Evolutionary conservation across 2,797 vertebrate genomes (phyloP).

Genomic region (Neoniphon sammara): DNA sequence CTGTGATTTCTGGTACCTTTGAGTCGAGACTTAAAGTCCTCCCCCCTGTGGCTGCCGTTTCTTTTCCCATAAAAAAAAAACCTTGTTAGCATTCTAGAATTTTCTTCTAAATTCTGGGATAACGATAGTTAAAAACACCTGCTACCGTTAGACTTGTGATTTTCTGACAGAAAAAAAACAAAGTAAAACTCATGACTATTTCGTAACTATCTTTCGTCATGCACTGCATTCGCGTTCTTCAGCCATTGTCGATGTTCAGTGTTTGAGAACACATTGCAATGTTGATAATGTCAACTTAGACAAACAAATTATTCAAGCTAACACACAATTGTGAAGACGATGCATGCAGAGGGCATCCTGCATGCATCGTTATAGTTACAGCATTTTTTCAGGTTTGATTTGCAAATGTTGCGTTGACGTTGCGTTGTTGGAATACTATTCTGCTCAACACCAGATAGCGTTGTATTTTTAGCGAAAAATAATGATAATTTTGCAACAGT

Average conservation of each 20-base stretch:
- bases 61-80: not conserved
- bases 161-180: not conserved
- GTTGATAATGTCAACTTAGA: too few species aligned
- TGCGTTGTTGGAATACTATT: not conserved
- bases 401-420: not conserved
- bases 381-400: slow-evolving; percentile 11
- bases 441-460: not conserved
- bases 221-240: too few species aligned
- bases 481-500: slow-evolving; percentile 25
- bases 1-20: slow-evolving; percentile 22
- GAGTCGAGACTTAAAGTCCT: not conserved
- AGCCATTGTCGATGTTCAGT: too few species aligned
- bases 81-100: slow-evolving; percentile 16
- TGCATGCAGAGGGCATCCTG: not conserved
- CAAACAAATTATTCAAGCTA: not conserved
- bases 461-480: not conserved
- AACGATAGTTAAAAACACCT: not conserved
- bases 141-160: not conserved
- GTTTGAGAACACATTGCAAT: too few species aligned
- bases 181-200: too few species aligned
- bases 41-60: slow-evolving; percentile 10
- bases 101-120: not conserved
- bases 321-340: not conserved
- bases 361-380: slow-evolving; percentile 31
- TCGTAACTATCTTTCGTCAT: too few species aligned